phyloP scores from a whole-genome alignment of 2,797 vertebrate species.

The Rachycentron canadum region DNA sequence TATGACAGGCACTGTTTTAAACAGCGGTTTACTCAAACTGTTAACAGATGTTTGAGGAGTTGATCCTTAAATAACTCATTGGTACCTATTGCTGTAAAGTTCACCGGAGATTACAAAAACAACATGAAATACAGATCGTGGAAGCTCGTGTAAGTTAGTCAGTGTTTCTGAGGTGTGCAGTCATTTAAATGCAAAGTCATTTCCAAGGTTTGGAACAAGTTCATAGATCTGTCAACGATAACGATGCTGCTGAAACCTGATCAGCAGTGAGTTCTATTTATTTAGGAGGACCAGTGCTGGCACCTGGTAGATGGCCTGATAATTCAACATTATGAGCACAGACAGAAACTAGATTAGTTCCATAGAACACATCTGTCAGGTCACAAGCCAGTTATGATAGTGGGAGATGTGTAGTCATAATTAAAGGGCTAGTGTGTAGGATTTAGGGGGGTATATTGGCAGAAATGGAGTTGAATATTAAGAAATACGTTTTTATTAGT shows the following conservation, averaged over 20 bases:
- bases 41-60: conserved; percentile 45
- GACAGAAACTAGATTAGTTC: conserved; percentile 28
- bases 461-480: not conserved
- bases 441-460: not conserved
- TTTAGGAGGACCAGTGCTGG: conserved; percentile 3
- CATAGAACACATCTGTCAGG: conserved; percentile 30
- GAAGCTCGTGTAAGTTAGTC: not conserved
- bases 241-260: not conserved
- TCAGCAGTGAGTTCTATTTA: conserved; percentile 14
- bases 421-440: not conserved
- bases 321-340: conserved; percentile 20
- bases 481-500: not conserved
- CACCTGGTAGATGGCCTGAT: conserved; percentile 17
- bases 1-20: not conserved
- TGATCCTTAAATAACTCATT: conserved; percentile 8
- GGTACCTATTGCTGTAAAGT: not conserved
- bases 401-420: conserved; percentile 11
- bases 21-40: conserved; percentile 25
- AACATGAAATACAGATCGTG: conserved; percentile 18
- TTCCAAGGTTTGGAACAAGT: not conserved
- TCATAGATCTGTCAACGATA: not conserved
- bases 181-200: conserved; percentile 31
- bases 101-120: conserved; percentile 32
- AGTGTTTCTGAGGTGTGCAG: conserved; percentile 3
- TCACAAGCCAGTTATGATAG: conserved; percentile 1